Evolutionary conservation across 2,888 invertebrate genomes (phyloP).

Genomic region (Merodon equestris): DNA sequence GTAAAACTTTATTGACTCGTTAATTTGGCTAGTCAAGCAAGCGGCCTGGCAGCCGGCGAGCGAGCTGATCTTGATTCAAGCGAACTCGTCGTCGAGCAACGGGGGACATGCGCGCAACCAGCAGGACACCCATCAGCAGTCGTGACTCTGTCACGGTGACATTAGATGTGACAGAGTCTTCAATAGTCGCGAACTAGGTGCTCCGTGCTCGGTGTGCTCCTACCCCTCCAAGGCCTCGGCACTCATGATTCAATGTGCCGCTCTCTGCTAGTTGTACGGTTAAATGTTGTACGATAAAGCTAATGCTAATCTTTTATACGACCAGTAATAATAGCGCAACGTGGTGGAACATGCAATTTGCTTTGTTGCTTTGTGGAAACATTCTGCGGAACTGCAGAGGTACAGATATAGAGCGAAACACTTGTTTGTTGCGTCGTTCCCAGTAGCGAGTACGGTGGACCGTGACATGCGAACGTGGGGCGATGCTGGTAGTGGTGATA

Average conservation of each 20-base stretch:
- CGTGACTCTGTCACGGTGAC: conserved; percentile 62
- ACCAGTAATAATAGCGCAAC: conserved; percentile 52
- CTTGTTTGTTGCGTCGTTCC: conserved; percentile 31
- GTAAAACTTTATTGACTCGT: conserved; percentile 64
- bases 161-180: conserved; percentile 53
- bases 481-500: too few relatives aligned
- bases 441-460: too few relatives aligned
- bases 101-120: conserved; percentile 41
- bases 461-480: too few relatives aligned
- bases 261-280: conserved; percentile 20
- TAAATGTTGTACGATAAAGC: conserved; percentile 60
- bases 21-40: conserved; percentile 27
- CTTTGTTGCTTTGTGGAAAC: conserved; percentile 35
- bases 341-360: conserved; percentile 66
- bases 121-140: conserved; percentile 38
- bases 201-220: conserved; percentile 7
- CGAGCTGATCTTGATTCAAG: conserved; percentile 57
- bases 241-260: conserved; percentile 59
- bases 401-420: conserved; percentile 14
- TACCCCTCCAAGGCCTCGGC: conserved; percentile 34
- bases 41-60: not conserved
- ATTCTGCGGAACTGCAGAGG: conserved; percentile 38
- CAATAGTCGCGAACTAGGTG: conserved; percentile 26
- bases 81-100: conserved; percentile 3
- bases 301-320: conserved; percentile 64